Base-by-base conservation (phyloP, 2,113 vertebrate genomes). In the Orientallactaga bullata region DNA sequence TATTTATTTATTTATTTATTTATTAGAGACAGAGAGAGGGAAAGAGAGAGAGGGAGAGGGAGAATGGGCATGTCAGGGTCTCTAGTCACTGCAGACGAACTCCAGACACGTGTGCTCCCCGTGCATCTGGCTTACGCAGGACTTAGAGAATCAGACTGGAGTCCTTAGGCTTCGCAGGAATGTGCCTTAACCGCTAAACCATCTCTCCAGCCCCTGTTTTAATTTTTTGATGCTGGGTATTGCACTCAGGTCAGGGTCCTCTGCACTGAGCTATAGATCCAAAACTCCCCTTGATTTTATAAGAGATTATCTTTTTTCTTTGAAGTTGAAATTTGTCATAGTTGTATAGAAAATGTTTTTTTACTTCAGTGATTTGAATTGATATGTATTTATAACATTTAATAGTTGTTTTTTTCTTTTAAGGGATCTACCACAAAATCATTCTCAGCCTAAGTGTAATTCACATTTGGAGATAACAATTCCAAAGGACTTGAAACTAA, bases 401-500 rank as follows among this genome's bases (percentile, higher is more conserved):
- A 87, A 28, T 97, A 78, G 12, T 30, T 23, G 60, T 95, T 77
- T 97, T 92, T 7, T 97, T 65, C 95, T 94, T 97, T 93, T 35
- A 98, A 99, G 98, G 96, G 88, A 92, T 84, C 84, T 84, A 28
- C 68, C 97, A 94, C 95, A 96, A 96, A 98, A 97, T 97, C 89
- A 97, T 96, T 92, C 97, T 91, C 97, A 98, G 96, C 21, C 96
- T 88, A 98, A 97, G 88, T 98, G 94, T 96, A 97, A 94, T 94
- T 97, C 95, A 78, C 96, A 98, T 78, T 98, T 99, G 63, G 99
- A 99, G 39, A 96, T 98, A 32, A 98, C 98, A 94, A 97, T 98
- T 96, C 98, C 99, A 95, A 99, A 98, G 97, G 99, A 99, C 90
- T 97, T 98, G 95, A 98, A 99, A 96, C 88, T 99, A 90, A 99